Conservation (phyloP, 2,797 vertebrate genomes). For the Hozukius guyotensis region DNA sequence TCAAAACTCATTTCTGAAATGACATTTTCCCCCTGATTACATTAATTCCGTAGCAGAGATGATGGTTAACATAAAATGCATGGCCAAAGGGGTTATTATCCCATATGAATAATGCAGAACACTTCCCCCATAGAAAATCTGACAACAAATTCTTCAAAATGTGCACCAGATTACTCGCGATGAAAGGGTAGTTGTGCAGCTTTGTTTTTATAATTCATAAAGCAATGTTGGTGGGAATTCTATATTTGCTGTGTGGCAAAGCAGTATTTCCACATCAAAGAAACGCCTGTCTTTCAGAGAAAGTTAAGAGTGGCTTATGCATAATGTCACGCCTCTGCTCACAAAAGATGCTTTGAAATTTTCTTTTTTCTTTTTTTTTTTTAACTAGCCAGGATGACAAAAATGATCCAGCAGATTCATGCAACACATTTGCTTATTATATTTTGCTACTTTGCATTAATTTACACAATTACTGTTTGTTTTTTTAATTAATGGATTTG, state of each 20-base stretch:
- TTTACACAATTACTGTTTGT: background rate
- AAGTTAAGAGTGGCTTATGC: slow-evolving; percentile 44
- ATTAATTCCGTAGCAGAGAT: slow-evolving; percentile 54
- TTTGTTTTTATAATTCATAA: slow-evolving; percentile 70
- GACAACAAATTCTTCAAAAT: slow-evolving; percentile 63
- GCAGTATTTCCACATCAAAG: slow-evolving; percentile 60
- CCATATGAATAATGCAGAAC: slow-evolving; percentile 68
- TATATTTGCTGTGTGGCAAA: slow-evolving; percentile 52
- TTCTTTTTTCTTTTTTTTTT: background rate
- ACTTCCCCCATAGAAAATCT: slow-evolving; percentile 46
- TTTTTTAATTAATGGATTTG: slow-evolving; percentile 27
- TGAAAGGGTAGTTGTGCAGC: slow-evolving; percentile 52
- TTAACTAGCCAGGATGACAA: slow-evolving; percentile 26
- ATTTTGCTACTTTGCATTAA: slow-evolving; percentile 37
- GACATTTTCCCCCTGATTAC: slow-evolving; percentile 64
- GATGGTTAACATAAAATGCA: slow-evolving; percentile 42
- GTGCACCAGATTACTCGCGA: slow-evolving; percentile 47
- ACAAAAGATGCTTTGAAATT: slow-evolving; percentile 43
- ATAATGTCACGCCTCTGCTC: slow-evolving; percentile 44
- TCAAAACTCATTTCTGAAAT: slow-evolving; percentile 56
- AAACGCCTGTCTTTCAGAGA: slow-evolving; percentile 36
- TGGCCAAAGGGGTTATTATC: slow-evolving; percentile 54
- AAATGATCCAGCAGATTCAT: slow-evolving; percentile 35
- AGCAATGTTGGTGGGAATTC: slow-evolving; percentile 57
- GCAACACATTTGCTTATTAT: slow-evolving; percentile 19